These are phyloP conservation scores for Brassicogethes aeneus DNA, from an alignment of 2,888 invertebrate genomes.

Conservation along the genomic window DNA sequence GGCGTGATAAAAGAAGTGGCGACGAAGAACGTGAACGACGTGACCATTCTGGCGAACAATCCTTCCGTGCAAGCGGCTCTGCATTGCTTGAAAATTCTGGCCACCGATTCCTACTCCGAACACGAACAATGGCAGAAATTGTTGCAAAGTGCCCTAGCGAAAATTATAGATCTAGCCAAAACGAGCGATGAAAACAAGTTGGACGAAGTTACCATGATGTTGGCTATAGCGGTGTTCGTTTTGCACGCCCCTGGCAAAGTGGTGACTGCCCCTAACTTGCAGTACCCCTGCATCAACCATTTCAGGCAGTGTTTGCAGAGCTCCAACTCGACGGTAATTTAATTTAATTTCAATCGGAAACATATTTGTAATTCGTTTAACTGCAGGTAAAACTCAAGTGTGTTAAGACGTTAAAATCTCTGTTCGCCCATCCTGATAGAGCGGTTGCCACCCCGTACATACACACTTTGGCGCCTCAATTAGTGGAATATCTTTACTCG, in stretches of 20 bases:
- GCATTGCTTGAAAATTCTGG: slow-evolving; percentile 64
- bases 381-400: slow-evolving; percentile 64
- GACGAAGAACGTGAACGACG: slow-evolving; percentile 50
- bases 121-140: slow-evolving; percentile 67
- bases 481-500: slow-evolving; percentile 65
- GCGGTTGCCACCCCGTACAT: slow-evolving; percentile 70
- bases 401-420: slow-evolving; percentile 66
- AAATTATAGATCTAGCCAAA: slow-evolving; percentile 84
- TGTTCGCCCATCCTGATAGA: slow-evolving; percentile 64
- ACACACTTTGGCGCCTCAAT: slow-evolving; percentile 67
- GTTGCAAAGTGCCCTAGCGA: slow-evolving; percentile 81
- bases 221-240: slow-evolving; percentile 83
- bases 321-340: slow-evolving; percentile 48
- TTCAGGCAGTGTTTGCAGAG: slow-evolving; percentile 75
- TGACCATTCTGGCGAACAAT: slow-evolving; percentile 54
- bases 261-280: slow-evolving; percentile 68
- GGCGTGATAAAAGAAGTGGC: slow-evolving; percentile 82
- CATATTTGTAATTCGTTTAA: slow-evolving; percentile 5
- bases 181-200: slow-evolving; percentile 65
- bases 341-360: slow-evolving; percentile 6
- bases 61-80: slow-evolving; percentile 68
- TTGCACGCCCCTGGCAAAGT: slow-evolving; percentile 72
- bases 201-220: slow-evolving; percentile 79
- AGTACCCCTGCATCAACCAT: slow-evolving; percentile 88
- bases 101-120: slow-evolving; percentile 54